Conservation (phyloP, 2,113 vertebrate genomes). For the Tor tambroides region DNA sequence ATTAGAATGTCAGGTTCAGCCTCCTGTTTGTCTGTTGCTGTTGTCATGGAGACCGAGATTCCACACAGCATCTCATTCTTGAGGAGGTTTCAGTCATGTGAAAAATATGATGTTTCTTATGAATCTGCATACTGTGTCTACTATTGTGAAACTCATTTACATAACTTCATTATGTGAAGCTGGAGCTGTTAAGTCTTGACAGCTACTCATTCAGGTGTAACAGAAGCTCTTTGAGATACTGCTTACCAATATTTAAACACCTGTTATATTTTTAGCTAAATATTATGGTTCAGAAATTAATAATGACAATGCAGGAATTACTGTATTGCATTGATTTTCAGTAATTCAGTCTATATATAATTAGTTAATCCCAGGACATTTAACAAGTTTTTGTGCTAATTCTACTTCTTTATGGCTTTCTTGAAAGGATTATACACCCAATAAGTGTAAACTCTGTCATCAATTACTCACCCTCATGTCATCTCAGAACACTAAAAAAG, state of each 20-base stretch:
- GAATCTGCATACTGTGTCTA: neutral
- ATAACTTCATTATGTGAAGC: constrained; percentile 19
- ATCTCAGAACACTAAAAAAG: neutral
- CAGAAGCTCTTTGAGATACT: neutral
- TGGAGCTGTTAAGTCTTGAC: neutral
- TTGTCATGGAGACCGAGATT: constrained; percentile 60
- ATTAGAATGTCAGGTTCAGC: constrained; percentile 37
- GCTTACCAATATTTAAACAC: neutral
- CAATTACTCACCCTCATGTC: neutral
- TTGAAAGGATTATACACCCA: neutral
- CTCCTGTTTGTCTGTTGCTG: constrained; percentile 42
- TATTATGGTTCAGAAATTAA: neutral
- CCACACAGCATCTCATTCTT: constrained; percentile 47
- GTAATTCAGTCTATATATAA: neutral
- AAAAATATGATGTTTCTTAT: constrained; percentile 4
- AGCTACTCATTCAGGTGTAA: constrained; percentile 12
- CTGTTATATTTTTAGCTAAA: neutral
- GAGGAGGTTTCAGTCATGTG: constrained; percentile 14
- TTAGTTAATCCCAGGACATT: neutral
- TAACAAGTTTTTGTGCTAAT: neutral
- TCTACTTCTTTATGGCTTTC: neutral
- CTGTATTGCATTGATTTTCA: neutral
- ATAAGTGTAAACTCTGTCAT: neutral
- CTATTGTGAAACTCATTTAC: neutral
- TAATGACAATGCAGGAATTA: neutral